Percentiles rank a stretch among this genome's conserved stretches.
Conservation (phyloP, 2,113 vertebrate genomes). For the Menidia beryllina region DNA sequence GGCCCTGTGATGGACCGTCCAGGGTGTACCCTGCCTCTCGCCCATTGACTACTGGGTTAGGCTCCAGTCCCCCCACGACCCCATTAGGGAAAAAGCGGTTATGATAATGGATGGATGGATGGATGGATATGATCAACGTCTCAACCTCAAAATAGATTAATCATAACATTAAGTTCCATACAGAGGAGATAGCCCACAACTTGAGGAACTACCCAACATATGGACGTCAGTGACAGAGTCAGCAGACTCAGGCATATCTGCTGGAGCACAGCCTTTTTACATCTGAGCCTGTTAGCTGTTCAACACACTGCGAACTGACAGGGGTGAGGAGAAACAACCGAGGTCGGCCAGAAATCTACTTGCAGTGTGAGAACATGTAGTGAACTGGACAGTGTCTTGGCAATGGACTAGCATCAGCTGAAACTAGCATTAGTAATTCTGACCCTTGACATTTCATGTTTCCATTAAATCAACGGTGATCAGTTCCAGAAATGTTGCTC, state of each 20-base stretch:
- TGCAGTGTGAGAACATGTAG: constrained; percentile 36
- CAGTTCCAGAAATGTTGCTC: constrained; percentile 26
- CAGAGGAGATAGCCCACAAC: no score
- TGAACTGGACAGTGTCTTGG: constrained; percentile 38
- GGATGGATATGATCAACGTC: no score
- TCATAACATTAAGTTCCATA: not conserved
- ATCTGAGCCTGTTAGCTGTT: constrained; percentile 21
- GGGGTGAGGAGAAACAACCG: constrained; percentile 13
- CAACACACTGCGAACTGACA: constrained; percentile 21
- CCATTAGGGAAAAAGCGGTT: no score
- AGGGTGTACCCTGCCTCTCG: no score
- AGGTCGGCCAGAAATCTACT: not conserved
- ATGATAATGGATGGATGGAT: no score
- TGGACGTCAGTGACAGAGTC: not conserved
- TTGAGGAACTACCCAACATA: not conserved
- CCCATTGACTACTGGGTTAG: no score
- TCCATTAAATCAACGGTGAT: not conserved
- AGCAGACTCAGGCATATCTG: constrained; percentile 20
- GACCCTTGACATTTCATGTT: constrained; percentile 21
- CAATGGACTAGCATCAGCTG: not conserved
- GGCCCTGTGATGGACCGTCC: no score
- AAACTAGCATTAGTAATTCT: constrained; percentile 20
- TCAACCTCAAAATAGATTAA: constrained; percentile 2
- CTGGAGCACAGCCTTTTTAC: constrained; percentile 1
- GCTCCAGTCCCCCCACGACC: no score